Conservation (phyloP, 2,797 vertebrate genomes). For the Hybognathus amarus region DNA sequence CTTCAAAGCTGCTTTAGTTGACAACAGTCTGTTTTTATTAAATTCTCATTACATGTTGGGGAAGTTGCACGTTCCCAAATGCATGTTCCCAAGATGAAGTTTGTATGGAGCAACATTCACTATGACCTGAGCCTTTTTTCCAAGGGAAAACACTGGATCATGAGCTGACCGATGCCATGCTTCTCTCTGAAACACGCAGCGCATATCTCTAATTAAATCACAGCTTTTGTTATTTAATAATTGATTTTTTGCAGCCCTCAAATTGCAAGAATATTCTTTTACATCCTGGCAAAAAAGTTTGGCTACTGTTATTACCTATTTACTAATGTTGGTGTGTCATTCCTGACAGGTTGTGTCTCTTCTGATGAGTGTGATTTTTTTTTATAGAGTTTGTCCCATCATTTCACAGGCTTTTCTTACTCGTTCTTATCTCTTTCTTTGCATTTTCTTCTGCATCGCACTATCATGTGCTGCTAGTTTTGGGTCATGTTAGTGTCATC, state of each 20-base stretch:
- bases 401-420: neutral
- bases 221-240: neutral
- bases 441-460: neutral
- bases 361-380: neutral
- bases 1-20: neutral
- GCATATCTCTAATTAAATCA: neutral
- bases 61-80: neutral
- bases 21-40: neutral
- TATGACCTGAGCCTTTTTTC: too few relatives aligned
- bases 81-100: neutral
- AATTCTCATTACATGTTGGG: neutral
- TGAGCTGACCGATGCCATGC: too few relatives aligned
- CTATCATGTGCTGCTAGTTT: neutral
- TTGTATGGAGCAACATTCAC: too few relatives aligned
- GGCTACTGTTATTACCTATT: neutral
- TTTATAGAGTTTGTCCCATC: neutral
- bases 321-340: neutral
- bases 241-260: neutral
- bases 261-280: neutral
- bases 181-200: neutral
- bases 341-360: neutral
- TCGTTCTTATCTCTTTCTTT: neutral
- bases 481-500: neutral
- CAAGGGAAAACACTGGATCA: neutral
- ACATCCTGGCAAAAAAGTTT: neutral